phyloP scores from a whole-genome alignment of 2,113 vertebrate species.

The Polypterus bichir region DNA sequence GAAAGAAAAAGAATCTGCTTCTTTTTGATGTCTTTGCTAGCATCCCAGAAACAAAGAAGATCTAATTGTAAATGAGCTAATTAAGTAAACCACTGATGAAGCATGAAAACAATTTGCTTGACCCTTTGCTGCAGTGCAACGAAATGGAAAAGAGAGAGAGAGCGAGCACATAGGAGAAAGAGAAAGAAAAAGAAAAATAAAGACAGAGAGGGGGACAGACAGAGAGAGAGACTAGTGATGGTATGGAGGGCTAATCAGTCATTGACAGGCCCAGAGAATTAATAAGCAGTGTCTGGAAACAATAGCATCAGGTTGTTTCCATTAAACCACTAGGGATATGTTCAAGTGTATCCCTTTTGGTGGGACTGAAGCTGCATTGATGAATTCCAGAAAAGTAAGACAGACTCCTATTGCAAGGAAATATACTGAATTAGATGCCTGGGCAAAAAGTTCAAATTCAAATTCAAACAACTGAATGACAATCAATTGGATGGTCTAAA shows the following conservation, averaged over 20 bases:
- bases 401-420: too few relatives aligned
- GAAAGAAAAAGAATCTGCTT: constrained; percentile 22
- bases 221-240: constrained; percentile 18
- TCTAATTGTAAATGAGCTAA: constrained; percentile 78
- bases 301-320: constrained; percentile 38
- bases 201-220: too few relatives aligned
- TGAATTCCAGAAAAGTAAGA: too few relatives aligned
- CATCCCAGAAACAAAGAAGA: constrained; percentile 64
- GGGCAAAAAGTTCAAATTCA: too few relatives aligned
- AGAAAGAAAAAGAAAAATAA: too few relatives aligned
- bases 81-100: constrained; percentile 73
- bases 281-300: constrained; percentile 41
- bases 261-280: constrained; percentile 46
- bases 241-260: constrained; percentile 67
- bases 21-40: constrained; percentile 75
- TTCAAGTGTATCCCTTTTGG: not conserved
- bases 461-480: too few relatives aligned
- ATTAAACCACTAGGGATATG: not conserved
- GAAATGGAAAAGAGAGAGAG: constrained; percentile 30
- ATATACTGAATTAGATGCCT: too few relatives aligned
- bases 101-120: constrained; percentile 78
- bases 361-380: too few relatives aligned
- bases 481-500: too few relatives aligned
- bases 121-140: constrained; percentile 48
- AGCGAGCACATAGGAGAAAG: too few relatives aligned